phyloP scores from a whole-genome alignment of 2,888 invertebrate species.

The Parnassius smintheus region DNA sequence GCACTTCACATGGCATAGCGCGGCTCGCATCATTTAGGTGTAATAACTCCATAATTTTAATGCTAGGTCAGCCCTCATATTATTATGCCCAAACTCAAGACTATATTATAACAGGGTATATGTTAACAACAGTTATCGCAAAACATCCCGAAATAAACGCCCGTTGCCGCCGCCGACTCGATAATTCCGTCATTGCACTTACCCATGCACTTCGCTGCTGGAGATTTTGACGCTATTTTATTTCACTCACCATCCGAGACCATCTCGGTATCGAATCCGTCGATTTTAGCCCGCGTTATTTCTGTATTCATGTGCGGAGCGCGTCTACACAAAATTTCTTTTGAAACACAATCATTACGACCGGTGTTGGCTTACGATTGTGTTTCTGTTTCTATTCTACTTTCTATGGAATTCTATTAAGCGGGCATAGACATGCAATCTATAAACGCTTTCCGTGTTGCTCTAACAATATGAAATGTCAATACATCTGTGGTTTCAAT shows the following conservation, averaged over 20 bases:
- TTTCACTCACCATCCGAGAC: slow-evolving; percentile 40
- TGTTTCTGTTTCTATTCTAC: slow-evolving; percentile 56
- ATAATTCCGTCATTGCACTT: slow-evolving; percentile 70
- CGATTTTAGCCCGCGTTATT: slow-evolving; percentile 54
- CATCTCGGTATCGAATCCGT: slow-evolving; percentile 41
- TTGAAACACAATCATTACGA: slow-evolving; percentile 62
- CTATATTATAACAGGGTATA: slow-evolving; percentile 32
- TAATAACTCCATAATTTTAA: too few relatives aligned
- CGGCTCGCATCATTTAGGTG: too few relatives aligned
- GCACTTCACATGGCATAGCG: too few relatives aligned
- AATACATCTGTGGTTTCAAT: neutral
- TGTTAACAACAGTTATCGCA: slow-evolving; percentile 60
- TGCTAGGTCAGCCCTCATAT: too few relatives aligned
- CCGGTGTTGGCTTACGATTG: slow-evolving; percentile 57
- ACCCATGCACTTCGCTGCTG: slow-evolving; percentile 72
- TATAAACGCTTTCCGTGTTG: slow-evolving; percentile 23
- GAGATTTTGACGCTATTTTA: slow-evolving; percentile 62
- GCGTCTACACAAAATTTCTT: slow-evolving; percentile 59
- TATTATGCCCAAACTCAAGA: neutral
- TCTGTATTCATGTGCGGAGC: slow-evolving; percentile 44
- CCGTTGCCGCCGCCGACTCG: slow-evolving; percentile 54
- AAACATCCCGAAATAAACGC: slow-evolving; percentile 72
- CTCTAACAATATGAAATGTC: slow-evolving; percentile 15
- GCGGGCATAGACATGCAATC: slow-evolving; percentile 35
- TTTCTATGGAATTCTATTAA: slow-evolving; percentile 54